Evolutionary conservation across 1,140 invertebrate genomes (phyloP), one percentile per base, ranked within the genome.

Genomic region (Tenebrio molitor): DNA sequence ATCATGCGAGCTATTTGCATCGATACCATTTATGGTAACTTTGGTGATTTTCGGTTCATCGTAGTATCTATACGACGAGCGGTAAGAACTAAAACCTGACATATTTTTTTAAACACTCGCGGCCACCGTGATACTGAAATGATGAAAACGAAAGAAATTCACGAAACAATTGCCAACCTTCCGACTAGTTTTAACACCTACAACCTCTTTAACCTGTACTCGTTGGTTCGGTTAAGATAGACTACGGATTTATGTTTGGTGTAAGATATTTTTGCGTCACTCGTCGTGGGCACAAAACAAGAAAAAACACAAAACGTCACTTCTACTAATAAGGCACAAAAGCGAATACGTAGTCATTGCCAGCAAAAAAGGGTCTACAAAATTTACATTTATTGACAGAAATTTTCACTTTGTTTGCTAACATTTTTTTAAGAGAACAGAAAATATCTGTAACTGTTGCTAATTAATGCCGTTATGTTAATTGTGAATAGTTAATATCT

Each of bases 121-220:
- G n/a, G 29, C 8, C 50, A n/a, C 36, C 3, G 44, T 34, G 50
- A 29, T 14, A 58, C 23, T 29, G 7, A 58, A 29, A 29, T 58
- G 50, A 12, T 29, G 21, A 29, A 58, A 58, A 58, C 50, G 21
- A 21, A 58, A 58, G 50, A 58, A 58, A 58, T 58, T 29, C 23
- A 29, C 50, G n/a, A 58, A 53, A 58, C 50, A 58, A 58, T 58
- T 58, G 36, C 36, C 21, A 66, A 66, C 62, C 29, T 29, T 12
- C 53, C 62, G 62, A 65, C 64, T 44, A 66, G 64, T 66, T 66
- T 44, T 66, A 66, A 66, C 64, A 66, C 64, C 64, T 66, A 66
- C 64, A 66, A 14, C 23, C n/a, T 29, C 23, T 58, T 58, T 29
- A 58, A 29, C 50, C 50, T 58, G 50, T 58, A 58, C 19, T 58